These are phyloP conservation scores for Elephas maximus DNA, from an alignment of 2,113 vertebrate species.

Conservation along the genomic window DNA sequence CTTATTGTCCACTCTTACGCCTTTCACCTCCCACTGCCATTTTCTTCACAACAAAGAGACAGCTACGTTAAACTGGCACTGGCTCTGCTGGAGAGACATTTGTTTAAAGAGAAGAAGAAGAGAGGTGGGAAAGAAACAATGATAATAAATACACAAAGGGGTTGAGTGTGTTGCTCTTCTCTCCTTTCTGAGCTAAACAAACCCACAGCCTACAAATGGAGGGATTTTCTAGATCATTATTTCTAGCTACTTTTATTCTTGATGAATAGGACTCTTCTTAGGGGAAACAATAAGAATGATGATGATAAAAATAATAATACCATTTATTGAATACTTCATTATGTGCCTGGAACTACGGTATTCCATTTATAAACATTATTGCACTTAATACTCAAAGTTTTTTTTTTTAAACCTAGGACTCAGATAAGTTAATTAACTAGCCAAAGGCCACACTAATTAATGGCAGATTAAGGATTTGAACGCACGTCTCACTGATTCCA, in stretches of 20 bases:
- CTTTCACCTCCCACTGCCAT: not conserved
- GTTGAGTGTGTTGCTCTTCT: not conserved
- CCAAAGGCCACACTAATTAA: not conserved
- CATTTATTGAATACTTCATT: constrained; percentile 36
- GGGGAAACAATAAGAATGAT: not conserved
- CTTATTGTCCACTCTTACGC: not conserved
- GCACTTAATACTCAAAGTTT: constrained; percentile 13
- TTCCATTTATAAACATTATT: not conserved
- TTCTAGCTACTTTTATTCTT: not conserved
- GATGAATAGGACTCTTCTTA: constrained; percentile 30
- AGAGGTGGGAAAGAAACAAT: not conserved
- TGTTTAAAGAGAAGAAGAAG: not conserved
- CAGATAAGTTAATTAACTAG: not conserved
- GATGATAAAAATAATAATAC: not conserved
- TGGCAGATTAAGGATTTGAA: not conserved
- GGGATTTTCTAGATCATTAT: not conserved
- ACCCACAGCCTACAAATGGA: not conserved
- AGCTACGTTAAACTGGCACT: not conserved
- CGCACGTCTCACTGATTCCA: not conserved
- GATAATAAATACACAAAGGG: not conserved
- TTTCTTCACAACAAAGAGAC: not conserved
- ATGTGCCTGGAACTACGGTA: not conserved
- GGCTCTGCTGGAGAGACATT: not conserved
- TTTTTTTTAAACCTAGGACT: not conserved
- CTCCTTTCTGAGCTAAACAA: constrained; percentile 3